phyloP scores from a whole-genome alignment of 35 echinoderm and acorn worm genomes.

The Nesometra sesokonis region DNA sequence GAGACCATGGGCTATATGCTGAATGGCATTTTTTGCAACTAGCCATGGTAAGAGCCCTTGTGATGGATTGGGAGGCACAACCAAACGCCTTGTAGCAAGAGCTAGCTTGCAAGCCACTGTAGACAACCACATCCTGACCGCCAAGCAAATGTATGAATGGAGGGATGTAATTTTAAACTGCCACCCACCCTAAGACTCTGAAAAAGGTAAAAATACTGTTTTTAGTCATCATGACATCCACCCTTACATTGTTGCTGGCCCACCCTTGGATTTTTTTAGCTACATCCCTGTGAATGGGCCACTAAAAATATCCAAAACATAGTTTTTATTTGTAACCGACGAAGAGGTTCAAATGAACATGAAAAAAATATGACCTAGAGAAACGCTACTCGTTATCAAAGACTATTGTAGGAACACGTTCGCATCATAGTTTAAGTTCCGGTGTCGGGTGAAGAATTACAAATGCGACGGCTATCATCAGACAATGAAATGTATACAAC shows the following conservation, averaged over 20 bases:
- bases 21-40: slow-evolving; percentile 21
- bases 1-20: neutral
- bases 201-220: no score
- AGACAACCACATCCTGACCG: neutral
- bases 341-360: neutral
- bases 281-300: no score
- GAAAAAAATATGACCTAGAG: neutral
- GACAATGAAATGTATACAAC: neutral
- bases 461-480: neutral
- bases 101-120: slow-evolving; percentile 8
- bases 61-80: neutral
- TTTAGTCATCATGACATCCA: no score
- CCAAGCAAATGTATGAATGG: neutral
- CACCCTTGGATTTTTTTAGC: no score
- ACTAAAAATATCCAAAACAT: neutral
- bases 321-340: neutral
- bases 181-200: no score
- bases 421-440: neutral
- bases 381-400: neutral
- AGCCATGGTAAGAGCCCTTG: slow-evolving; percentile 12
- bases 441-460: neutral
- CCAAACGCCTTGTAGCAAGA: neutral
- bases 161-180: no score
- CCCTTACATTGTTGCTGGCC: no score
- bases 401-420: neutral